These are phyloP conservation scores for Diachasmimorpha longicaudata DNA, from an alignment of 1,140 invertebrate genomes.

Conservation along the genomic window DNA sequence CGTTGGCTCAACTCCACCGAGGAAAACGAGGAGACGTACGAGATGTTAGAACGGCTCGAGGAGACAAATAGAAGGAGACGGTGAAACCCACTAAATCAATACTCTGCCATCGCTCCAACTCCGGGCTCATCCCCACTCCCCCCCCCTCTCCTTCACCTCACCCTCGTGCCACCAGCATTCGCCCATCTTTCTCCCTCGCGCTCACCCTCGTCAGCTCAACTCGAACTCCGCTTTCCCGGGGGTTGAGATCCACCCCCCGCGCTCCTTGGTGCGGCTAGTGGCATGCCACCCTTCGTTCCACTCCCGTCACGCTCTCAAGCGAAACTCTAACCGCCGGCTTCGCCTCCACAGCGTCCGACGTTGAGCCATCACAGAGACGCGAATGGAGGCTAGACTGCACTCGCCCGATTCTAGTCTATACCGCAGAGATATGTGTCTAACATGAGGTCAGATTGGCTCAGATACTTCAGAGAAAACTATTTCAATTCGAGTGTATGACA, in stretches of 20 bases:
- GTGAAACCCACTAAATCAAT: slow-evolving; percentile 65
- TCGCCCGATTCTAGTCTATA: background rate
- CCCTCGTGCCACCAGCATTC: too few relatives aligned
- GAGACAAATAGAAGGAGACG: slow-evolving; percentile 62
- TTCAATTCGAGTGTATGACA: background rate
- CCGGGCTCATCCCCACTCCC: slow-evolving; percentile 52
- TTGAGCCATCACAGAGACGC: background rate
- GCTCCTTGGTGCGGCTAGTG: slow-evolving; percentile 12
- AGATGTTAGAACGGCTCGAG: slow-evolving; percentile 48
- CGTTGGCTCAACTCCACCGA: slow-evolving; percentile 27
- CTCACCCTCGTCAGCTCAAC: slow-evolving; percentile 32
- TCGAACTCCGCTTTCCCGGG: slow-evolving; percentile 21
- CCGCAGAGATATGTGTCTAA: background rate
- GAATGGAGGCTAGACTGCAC: background rate
- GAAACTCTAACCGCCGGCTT: slow-evolving; percentile 48
- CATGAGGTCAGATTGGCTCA: background rate
- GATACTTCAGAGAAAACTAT: background rate
- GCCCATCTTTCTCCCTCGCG: background rate
- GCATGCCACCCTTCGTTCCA: slow-evolving; percentile 45
- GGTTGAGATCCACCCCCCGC: slow-evolving; percentile 17
- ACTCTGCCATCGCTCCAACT: slow-evolving; percentile 64
- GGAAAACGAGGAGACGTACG: slow-evolving; percentile 38
- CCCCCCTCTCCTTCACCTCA: slow-evolving; percentile 24
- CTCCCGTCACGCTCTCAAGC: slow-evolving; percentile 59
- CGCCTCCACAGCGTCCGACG: slow-evolving; percentile 2